Conservation (phyloP, 2,888 invertebrate species). For the Drosophila glabriapex region DNA sequence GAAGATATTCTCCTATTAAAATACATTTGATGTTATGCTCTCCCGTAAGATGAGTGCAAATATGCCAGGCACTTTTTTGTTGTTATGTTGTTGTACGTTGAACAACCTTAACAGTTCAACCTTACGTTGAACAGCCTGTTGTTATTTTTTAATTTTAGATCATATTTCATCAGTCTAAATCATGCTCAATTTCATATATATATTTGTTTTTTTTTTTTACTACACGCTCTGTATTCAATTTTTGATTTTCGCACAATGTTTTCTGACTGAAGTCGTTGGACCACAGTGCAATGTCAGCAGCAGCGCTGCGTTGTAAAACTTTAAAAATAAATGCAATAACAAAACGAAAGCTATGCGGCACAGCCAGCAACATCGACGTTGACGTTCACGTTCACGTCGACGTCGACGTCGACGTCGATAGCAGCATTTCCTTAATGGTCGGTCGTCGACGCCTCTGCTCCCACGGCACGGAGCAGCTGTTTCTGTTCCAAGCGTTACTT, state of each 20-base stretch:
- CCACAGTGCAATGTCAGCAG: conserved; percentile 10
- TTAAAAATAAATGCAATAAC: conserved; percentile 33
- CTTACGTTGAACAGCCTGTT: too few species aligned
- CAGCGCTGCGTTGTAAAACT: conserved; percentile 13
- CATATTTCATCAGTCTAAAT: not conserved
- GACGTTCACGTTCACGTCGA: conserved; percentile 10
- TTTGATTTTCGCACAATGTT: not conserved
- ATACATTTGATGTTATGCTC: not conserved
- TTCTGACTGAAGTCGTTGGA: not conserved
- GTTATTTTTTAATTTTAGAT: not conserved
- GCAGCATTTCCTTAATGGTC: conserved; percentile 33
- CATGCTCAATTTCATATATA: too few species aligned
- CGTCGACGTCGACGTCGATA: conserved; percentile 12
- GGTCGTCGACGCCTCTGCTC: conserved; percentile 11
- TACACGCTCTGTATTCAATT: not conserved
- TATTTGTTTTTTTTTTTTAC: not conserved
- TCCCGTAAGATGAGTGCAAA: not conserved
- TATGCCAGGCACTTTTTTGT: not conserved
- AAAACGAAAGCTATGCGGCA: conserved; percentile 25
- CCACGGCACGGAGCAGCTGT: conserved; percentile 12
- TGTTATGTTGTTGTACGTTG: not conserved
- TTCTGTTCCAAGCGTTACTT: conserved; percentile 16
- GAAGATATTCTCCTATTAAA: not conserved
- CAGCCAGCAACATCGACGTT: not conserved
- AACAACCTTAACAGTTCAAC: not conserved